A percentile compares a stretch with the other conserved stretches of the same genome.
These are phyloP conservation scores for Euwallacea similis DNA, from an alignment of 1,140 invertebrate species.

Conservation along the genomic window DNA sequence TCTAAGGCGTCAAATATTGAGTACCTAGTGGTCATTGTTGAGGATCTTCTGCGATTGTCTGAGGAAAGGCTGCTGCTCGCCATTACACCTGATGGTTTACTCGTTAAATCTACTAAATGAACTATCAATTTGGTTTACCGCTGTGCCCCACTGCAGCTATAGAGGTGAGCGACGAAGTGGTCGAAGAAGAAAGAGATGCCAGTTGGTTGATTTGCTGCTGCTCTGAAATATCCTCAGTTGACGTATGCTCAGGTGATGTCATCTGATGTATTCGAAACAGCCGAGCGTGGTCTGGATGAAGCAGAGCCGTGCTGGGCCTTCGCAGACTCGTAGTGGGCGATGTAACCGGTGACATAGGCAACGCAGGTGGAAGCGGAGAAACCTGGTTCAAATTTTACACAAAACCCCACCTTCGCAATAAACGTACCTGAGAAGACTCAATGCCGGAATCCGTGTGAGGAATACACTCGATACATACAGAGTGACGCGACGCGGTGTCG, in stretches of 20 bases:
- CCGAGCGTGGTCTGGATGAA: slow-evolving; percentile 71
- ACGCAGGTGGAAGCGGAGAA: slow-evolving; percentile 62
- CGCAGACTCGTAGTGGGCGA: slow-evolving; percentile 56
- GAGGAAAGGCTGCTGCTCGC: slow-evolving; percentile 55
- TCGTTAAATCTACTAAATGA: background rate
- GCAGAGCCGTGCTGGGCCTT: slow-evolving; percentile 61
- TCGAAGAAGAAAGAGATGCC: slow-evolving; percentile 58
- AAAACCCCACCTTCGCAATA: background rate
- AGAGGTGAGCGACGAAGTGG: slow-evolving; percentile 61
- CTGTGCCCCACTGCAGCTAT: slow-evolving; percentile 53
- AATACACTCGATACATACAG: slow-evolving; percentile 53
- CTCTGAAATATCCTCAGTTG: slow-evolving; percentile 55
- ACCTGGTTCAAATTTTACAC: slow-evolving; percentile 54
- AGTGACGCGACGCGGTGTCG: slow-evolving; percentile 52
- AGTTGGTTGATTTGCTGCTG: slow-evolving; percentile 53
- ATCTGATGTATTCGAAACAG: slow-evolving; percentile 60
- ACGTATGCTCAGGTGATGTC: slow-evolving; percentile 56
- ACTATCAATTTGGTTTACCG: background rate
- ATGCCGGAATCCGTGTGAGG: slow-evolving; percentile 63
- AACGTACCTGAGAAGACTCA: slow-evolving; percentile 66
- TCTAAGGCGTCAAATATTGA: slow-evolving; percentile 72
- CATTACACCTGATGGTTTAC: slow-evolving; percentile 41
- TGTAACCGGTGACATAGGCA: slow-evolving; percentile 51
- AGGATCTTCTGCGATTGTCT: slow-evolving; percentile 53
- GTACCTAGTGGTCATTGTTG: slow-evolving; percentile 58